A percentile compares a stretch with the other conserved stretches of the same genome.
Conservation (phyloP, 2,888 invertebrate genomes). For the Thecophora atra region DNA sequence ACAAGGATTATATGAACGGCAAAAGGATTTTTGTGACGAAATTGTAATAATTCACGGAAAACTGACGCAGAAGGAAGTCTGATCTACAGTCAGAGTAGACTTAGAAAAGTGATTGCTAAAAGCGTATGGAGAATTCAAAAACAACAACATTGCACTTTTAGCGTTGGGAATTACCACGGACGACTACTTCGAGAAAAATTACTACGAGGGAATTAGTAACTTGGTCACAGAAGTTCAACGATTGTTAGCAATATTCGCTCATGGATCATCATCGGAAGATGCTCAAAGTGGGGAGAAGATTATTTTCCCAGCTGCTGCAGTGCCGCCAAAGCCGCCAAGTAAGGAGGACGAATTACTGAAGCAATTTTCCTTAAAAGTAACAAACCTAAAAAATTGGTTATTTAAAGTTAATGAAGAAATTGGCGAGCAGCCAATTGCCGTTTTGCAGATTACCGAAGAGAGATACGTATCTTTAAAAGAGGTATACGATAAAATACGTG, state of each 20-base stretch:
- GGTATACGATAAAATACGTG: not conserved
- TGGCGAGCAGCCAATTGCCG: not conserved
- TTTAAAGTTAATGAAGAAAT: not conserved
- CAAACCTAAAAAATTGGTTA: not conserved
- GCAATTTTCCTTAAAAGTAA: not conserved
- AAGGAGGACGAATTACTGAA: not conserved
- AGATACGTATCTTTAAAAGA: not conserved
- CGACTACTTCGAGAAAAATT: slow-evolving; percentile 7
- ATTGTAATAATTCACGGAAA: not conserved
- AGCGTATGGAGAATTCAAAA: not conserved
- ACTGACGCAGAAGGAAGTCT: not conserved
- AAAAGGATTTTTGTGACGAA: slow-evolving; percentile 2
- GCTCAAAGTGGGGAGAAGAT: not conserved
- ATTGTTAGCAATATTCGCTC: not conserved
- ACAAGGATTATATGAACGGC: not conserved
- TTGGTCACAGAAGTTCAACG: not conserved
- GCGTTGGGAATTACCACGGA: not conserved
- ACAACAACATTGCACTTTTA: not conserved
- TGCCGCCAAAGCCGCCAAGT: not conserved
- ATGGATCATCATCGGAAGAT: not conserved
- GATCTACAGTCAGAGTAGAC: not conserved
- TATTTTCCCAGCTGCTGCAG: not conserved
- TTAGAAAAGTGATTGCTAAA: not conserved
- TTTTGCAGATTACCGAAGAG: not conserved
- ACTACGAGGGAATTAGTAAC: slow-evolving; percentile 8